Evolutionary conservation across 2,888 invertebrate species (phyloP).

Genomic region (Drosophila seclusa): DNA sequence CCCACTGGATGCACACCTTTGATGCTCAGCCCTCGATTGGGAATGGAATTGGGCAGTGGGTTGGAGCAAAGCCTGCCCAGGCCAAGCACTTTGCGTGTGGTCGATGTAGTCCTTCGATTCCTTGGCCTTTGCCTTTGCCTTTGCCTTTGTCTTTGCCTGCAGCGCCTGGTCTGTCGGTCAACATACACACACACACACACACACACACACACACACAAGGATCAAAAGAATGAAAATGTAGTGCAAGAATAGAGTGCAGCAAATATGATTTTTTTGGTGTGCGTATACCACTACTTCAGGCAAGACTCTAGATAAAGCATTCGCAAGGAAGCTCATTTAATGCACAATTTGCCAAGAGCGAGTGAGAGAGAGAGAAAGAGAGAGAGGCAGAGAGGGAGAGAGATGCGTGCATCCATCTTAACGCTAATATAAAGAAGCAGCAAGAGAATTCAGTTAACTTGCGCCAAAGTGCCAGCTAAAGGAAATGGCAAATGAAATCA

Average conservation of each 20-base stretch:
- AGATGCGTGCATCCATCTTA: constrained; percentile 27
- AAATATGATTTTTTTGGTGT: constrained; percentile 32
- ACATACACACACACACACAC: neutral
- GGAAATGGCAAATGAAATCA: constrained; percentile 57
- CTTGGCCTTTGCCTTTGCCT: neutral
- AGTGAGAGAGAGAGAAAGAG: neutral
- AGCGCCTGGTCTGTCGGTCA: constrained; percentile 15
- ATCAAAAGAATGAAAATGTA: neutral
- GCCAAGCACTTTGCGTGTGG: constrained; percentile 29
- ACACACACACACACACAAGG: neutral
- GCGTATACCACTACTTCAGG: constrained; percentile 13
- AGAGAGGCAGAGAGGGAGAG: neutral
- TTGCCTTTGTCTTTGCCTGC: neutral
- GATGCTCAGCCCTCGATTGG: constrained; percentile 5
- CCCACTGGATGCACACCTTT: constrained; percentile 39
- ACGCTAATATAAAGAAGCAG: neutral
- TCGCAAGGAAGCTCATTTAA: constrained; percentile 62
- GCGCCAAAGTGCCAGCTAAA: constrained; percentile 26
- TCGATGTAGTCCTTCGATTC: constrained; percentile 22
- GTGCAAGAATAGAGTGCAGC: neutral
- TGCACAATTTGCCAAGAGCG: constrained; percentile 53
- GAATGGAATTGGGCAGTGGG: constrained; percentile 10
- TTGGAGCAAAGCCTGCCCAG: neutral
- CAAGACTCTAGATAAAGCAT: constrained; percentile 25
- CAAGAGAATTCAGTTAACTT: constrained; percentile 6